phyloP scores from a whole-genome alignment of 2,113 vertebrate species.

The Chionomys nivalis region DNA sequence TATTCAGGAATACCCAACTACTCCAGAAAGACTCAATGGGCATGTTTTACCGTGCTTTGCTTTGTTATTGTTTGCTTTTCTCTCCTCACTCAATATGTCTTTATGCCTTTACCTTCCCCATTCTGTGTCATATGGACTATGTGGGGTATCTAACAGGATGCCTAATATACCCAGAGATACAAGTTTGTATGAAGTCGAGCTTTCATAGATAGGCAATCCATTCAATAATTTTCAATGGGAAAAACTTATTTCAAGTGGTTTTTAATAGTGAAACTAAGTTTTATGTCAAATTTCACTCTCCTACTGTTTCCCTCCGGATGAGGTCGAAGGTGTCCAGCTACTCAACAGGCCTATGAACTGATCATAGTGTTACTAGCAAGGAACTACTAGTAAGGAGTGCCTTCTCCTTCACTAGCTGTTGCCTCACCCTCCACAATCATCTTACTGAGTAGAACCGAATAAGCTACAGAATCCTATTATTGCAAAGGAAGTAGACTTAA shows the following conservation, averaged over 20 bases:
- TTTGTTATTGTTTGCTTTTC: neutral
- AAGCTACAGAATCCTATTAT: neutral
- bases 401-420: neutral
- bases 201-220: neutral
- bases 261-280: neutral
- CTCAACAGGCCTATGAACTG: neutral
- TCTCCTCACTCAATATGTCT: neutral
- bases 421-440: neutral
- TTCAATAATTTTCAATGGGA: neutral
- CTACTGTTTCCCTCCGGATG: neutral
- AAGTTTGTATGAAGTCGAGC: neutral
- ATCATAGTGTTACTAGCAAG: neutral
- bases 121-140: neutral
- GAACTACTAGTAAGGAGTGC: neutral
- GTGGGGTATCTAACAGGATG: neutral
- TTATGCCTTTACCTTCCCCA: neutral
- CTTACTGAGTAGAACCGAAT: neutral
- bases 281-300: neutral
- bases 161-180: neutral
- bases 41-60: neutral
- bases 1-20: neutral
- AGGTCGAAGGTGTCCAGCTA: neutral
- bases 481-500: slow-evolving; percentile 37
- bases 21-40: neutral
- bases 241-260: neutral